Conservation (phyloP, 2,113 vertebrate genomes). For the Macrotis lagotis region DNA sequence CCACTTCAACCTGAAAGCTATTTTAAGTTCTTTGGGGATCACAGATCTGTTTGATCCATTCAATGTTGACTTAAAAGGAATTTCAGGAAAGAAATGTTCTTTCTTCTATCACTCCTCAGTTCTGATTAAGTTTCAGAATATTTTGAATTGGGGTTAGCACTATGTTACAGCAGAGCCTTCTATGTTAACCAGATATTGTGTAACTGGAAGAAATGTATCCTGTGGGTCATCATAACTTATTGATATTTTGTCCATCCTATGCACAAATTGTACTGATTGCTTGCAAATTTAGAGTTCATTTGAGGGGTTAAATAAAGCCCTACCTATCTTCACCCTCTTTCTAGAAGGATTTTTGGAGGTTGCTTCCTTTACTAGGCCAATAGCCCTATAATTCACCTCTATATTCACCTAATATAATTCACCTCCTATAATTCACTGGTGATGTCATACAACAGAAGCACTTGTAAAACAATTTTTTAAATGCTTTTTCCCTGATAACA, state of each 20-base stretch:
- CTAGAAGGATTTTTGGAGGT: not conserved
- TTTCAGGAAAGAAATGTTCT: constrained; percentile 87
- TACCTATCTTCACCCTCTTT: not conserved
- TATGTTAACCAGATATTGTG: not conserved
- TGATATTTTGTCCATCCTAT: constrained; percentile 14
- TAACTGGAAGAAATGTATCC: constrained; percentile 38
- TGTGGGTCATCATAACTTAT: not conserved
- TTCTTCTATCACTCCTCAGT: constrained; percentile 34
- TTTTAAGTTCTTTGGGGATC: constrained; percentile 89
- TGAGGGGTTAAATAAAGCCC: not conserved
- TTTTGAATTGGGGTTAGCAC: constrained; percentile 2
- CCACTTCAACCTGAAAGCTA: constrained; percentile 89
- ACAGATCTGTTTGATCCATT: constrained; percentile 89
- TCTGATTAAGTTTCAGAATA: not conserved
- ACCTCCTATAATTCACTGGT: not conserved
- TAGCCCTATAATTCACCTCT: not conserved
- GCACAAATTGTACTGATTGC: constrained; percentile 4
- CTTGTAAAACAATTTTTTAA: not conserved
- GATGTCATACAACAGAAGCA: not conserved
- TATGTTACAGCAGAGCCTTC: not conserved
- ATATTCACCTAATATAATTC: no score
- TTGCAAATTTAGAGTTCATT: not conserved
- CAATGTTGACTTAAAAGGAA: constrained; percentile 91
- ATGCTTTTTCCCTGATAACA: not conserved
- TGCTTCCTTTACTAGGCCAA: not conserved